Conservation (phyloP, 2,888 invertebrate species). For the Drosophila limbata region DNA sequence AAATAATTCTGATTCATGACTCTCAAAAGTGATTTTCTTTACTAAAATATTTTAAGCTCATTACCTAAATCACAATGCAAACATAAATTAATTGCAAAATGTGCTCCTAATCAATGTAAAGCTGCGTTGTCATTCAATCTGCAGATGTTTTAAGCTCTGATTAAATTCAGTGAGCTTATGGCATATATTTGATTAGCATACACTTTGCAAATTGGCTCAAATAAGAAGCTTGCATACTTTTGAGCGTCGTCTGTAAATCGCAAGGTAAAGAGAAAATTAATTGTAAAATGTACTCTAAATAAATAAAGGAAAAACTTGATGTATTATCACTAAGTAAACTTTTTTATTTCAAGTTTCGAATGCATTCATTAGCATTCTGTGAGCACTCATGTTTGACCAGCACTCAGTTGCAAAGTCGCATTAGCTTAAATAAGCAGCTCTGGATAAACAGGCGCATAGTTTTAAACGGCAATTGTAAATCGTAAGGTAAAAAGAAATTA, state of each 20-base stretch:
- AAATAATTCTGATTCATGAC: no score
- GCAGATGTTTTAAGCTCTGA: no score
- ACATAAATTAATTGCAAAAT: no score
- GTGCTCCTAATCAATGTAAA: no score
- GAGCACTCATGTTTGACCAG: not conserved
- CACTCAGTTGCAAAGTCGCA: not conserved
- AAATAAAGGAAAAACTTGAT: not conserved
- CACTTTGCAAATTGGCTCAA: no score
- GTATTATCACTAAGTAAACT: not conserved
- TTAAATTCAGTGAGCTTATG: no score
- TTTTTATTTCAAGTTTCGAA: not conserved
- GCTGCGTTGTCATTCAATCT: no score
- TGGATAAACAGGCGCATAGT: slow-evolving; percentile 7
- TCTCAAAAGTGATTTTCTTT: no score
- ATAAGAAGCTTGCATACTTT: not conserved
- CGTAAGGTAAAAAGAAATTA: not conserved
- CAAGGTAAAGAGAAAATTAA: not conserved
- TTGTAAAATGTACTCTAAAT: not conserved
- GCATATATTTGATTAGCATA: no score
- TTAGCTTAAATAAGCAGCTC: slow-evolving; percentile 1
- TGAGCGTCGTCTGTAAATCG: not conserved
- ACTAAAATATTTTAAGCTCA: no score
- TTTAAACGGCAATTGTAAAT: slow-evolving; percentile 12
- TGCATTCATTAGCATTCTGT: not conserved
- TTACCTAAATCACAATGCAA: no score